Conservation (phyloP, 1,140 invertebrate species). For the Drosophila bocki region DNA sequence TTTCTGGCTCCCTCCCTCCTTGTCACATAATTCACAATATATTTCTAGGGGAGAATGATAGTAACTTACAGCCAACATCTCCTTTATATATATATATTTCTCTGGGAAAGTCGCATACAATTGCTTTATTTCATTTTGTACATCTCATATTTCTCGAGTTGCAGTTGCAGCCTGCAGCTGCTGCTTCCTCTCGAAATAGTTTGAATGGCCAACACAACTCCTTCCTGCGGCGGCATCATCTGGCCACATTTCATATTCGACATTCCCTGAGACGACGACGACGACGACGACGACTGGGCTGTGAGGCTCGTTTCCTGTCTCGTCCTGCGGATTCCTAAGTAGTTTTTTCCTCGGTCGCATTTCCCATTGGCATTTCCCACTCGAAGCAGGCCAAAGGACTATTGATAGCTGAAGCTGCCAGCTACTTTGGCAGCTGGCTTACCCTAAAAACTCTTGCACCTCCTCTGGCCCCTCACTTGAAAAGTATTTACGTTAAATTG, state of each 20-base stretch:
- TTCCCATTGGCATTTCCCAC: conserved; percentile 44
- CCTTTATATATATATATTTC: conserved; percentile 26
- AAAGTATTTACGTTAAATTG: conserved; percentile 77
- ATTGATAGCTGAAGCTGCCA: conserved; percentile 54
- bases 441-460: conserved; percentile 6
- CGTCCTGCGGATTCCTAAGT: conserved; percentile 40
- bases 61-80: neutral
- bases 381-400: conserved; percentile 45
- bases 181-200: conserved; percentile 34
- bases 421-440: conserved; percentile 65
- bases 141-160: conserved; percentile 44
- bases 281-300: neutral
- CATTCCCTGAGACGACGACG: conserved; percentile 36
- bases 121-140: conserved; percentile 59
- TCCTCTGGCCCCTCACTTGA: conserved; percentile 28
- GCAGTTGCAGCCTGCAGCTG: conserved; percentile 27
- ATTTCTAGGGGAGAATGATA: conserved; percentile 3
- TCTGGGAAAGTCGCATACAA: conserved; percentile 21
- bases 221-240: conserved; percentile 54
- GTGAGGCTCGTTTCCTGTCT: conserved; percentile 57
- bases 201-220: conserved; percentile 44
- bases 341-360: conserved; percentile 50
- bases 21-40: conserved; percentile 27
- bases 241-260: conserved; percentile 74
- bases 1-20: neutral